Percentiles rank a stretch among this genome's conserved stretches.
These are phyloP conservation scores for Zonitis immaculata DNA, from an alignment of 2,888 invertebrate species.

Conservation along the genomic window DNA sequence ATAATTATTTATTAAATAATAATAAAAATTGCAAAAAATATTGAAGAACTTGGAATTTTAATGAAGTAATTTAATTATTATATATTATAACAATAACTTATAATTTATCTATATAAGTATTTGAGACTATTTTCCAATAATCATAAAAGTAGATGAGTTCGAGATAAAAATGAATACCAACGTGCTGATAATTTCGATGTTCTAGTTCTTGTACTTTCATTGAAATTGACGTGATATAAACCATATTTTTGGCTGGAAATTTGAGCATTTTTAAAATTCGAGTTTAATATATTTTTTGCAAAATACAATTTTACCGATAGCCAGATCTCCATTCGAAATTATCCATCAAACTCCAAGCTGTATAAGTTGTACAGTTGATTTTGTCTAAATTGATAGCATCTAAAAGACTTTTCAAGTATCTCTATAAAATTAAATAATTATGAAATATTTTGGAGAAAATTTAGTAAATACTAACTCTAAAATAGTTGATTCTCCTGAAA, in stretches of 20 bases:
- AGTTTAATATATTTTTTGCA: too few relatives aligned
- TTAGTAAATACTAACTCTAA: conserved; percentile 11
- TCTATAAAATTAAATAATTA: conserved; percentile 14
- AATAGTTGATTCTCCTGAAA: conserved; percentile 17
- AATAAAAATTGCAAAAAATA: too few relatives aligned
- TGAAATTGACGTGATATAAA: conserved; percentile 61
- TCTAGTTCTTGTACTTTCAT: conserved; percentile 53
- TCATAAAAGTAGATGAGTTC: background rate
- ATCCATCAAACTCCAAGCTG: conserved; percentile 31
- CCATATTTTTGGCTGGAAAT: conserved; percentile 58
- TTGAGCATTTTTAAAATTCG: background rate
- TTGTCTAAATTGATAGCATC: conserved; percentile 26
- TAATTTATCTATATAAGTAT: too few relatives aligned
- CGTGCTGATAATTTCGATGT: conserved; percentile 58
- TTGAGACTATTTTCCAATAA: too few relatives aligned
- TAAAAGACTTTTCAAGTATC: conserved; percentile 23
- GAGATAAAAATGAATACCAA: conserved; percentile 12
- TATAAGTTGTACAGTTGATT: conserved; percentile 27
- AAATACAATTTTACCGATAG: conserved; percentile 28
- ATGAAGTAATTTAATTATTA: too few relatives aligned
- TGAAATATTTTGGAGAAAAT: background rate
- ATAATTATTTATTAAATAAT: too few relatives aligned
- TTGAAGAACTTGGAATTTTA: too few relatives aligned
- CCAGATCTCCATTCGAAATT: conserved; percentile 31
- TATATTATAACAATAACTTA: too few relatives aligned